Evolutionary conservation across 2,113 vertebrate species (phyloP).

Genomic region (Cinclus mexicanus): DNA sequence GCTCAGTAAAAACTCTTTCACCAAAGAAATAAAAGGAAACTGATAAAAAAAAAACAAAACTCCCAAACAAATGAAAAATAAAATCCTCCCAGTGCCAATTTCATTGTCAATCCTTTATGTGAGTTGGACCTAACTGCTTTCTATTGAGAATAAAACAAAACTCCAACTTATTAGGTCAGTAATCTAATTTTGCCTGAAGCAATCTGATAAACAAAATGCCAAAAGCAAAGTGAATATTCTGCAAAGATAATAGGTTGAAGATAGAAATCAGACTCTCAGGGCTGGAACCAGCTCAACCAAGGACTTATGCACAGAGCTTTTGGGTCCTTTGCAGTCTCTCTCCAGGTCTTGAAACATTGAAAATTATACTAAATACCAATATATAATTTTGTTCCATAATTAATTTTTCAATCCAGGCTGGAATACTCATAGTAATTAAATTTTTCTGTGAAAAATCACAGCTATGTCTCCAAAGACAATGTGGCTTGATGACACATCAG

Average conservation of each 20-base stretch:
- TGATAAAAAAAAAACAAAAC: neutral
- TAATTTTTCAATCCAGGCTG: slow-evolving; percentile 32
- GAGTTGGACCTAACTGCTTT: neutral
- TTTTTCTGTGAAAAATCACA: slow-evolving; percentile 33
- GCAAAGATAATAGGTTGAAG: neutral
- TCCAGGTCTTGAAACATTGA: neutral
- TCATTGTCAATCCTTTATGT: neutral
- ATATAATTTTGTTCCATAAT: neutral
- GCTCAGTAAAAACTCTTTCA: neutral
- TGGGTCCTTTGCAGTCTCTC: neutral
- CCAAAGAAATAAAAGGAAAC: slow-evolving; percentile 2
- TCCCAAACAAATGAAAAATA: neutral
- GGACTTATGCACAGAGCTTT: neutral
- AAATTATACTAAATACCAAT: neutral
- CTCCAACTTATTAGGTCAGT: slow-evolving; percentile 15
- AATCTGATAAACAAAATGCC: slow-evolving; percentile 29
- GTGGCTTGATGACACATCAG: slow-evolving; percentile 20
- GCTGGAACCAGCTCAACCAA: neutral
- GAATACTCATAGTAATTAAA: slow-evolving; percentile 31
- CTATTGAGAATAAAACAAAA: slow-evolving; percentile 4
- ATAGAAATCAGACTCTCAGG: neutral
- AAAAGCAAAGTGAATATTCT: slow-evolving; percentile 35
- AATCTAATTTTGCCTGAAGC: slow-evolving; percentile 37
- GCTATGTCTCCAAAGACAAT: slow-evolving; percentile 24
- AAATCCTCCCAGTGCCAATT: neutral